These are phyloP conservation scores for Aphaenogaster ashmeadi DNA, from an alignment of 1,140 invertebrate genomes.

Conservation along the genomic window DNA sequence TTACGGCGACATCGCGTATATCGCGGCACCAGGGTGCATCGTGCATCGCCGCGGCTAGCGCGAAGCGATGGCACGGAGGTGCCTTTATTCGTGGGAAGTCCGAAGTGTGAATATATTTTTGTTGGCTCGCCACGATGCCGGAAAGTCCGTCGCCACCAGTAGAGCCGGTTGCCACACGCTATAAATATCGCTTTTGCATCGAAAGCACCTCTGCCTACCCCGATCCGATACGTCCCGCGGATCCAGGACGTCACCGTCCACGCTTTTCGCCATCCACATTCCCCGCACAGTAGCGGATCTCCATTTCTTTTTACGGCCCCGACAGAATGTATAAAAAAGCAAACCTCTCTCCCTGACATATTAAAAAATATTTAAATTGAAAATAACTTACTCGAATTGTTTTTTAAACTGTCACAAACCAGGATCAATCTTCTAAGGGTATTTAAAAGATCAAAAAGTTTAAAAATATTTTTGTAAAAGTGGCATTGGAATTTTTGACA, in stretches of 20 bases:
- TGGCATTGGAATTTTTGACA: too few relatives aligned
- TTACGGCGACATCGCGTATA: conserved; percentile 10
- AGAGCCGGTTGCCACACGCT: conserved; percentile 78
- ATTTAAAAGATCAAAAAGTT: not conserved
- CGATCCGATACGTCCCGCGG: conserved; percentile 78
- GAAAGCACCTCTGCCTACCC: conserved; percentile 79
- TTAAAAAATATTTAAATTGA: too few relatives aligned
- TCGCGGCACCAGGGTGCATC: not conserved
- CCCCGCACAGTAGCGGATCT: not conserved
- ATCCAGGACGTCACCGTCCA: conserved; percentile 70
- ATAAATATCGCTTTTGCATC: conserved; percentile 86
- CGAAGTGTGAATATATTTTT: conserved; percentile 85
- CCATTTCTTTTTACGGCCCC: not conserved
- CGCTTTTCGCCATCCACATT: conserved; percentile 3
- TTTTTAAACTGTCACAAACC: not conserved
- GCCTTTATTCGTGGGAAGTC: conserved; percentile 67
- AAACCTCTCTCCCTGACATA: not conserved
- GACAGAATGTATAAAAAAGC: not conserved
- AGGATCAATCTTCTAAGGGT: not conserved
- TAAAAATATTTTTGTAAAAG: not conserved
- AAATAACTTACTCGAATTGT: not conserved
- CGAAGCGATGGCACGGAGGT: conserved; percentile 60
- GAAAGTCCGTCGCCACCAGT: conserved; percentile 79
- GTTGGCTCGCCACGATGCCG: conserved; percentile 82
- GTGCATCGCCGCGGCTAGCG: not conserved